Conservation (phyloP, 1,140 invertebrate species). For the Pachypsylla venusta region DNA sequence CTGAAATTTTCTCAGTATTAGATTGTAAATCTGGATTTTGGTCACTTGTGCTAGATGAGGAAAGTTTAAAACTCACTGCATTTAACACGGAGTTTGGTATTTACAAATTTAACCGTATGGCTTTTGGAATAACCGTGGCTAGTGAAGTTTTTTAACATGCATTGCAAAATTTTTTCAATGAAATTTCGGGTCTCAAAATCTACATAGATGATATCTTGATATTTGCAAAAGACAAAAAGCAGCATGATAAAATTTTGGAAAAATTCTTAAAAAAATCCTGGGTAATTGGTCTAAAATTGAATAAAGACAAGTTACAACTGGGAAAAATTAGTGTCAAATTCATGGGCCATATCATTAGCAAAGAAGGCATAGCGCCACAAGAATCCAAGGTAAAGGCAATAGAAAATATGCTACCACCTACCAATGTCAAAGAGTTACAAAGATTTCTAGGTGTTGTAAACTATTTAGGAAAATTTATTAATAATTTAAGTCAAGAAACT, state of each 20-base stretch:
- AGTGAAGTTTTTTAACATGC: background rate
- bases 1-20: background rate
- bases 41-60: background rate
- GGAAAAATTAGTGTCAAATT: slow-evolving; percentile 5
- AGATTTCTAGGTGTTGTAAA: slow-evolving; percentile 4
- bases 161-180: slow-evolving; percentile 22
- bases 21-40: background rate
- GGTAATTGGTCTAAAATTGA: slow-evolving; percentile 23
- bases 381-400: background rate
- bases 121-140: background rate
- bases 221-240: slow-evolving; percentile 20
- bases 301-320: slow-evolving; percentile 26
- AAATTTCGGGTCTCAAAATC: slow-evolving; percentile 25
- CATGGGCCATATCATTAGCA: slow-evolving; percentile 4
- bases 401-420: background rate
- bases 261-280: slow-evolving; percentile 26
- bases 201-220: slow-evolving; percentile 31
- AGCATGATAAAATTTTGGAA: slow-evolving; percentile 25
- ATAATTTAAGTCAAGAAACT: background rate
- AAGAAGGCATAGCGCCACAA: background rate
- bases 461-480: slow-evolving; percentile 1
- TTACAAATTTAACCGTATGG: background rate
- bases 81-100: background rate
- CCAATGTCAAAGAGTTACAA: background rate
- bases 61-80: background rate